Evolutionary conservation across 2,888 invertebrate species (phyloP).

Genomic region (Ochlodes sylvanus): DNA sequence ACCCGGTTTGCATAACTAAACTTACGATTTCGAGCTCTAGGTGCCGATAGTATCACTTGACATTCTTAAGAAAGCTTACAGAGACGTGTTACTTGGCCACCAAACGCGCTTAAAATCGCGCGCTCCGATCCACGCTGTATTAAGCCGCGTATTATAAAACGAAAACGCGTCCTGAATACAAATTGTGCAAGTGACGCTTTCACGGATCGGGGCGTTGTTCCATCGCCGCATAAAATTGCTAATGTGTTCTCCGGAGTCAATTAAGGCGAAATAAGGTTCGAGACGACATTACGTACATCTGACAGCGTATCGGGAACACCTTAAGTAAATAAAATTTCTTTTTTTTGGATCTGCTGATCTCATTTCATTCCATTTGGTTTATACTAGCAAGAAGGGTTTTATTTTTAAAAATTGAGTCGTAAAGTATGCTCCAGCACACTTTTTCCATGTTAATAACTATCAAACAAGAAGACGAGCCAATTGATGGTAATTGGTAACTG

Average conservation of each 20-base stretch:
- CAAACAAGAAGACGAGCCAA: too few species aligned
- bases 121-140: conserved; percentile 24
- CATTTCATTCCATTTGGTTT: not conserved
- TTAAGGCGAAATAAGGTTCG: conserved; percentile 38
- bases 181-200: conserved; percentile 37
- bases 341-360: not conserved
- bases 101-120: conserved; percentile 26
- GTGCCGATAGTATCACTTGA: not conserved
- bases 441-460: too few species aligned
- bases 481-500: too few species aligned
- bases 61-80: conserved; percentile 21
- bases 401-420: too few species aligned
- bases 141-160: conserved; percentile 40
- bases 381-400: not conserved
- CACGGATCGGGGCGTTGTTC: conserved; percentile 36
- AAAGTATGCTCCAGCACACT: too few species aligned
- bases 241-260: conserved; percentile 35
- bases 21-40: too few species aligned
- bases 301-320: conserved; percentile 26
- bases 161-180: conserved; percentile 40
- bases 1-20: too few species aligned
- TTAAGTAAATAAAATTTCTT: conserved; percentile 23
- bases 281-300: conserved; percentile 19
- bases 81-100: conserved; percentile 24
- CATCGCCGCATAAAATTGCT: conserved; percentile 39